Evolutionary conservation across 2,797 vertebrate species (phyloP).

Genomic region (Sebastes hopkinsi): DNA sequence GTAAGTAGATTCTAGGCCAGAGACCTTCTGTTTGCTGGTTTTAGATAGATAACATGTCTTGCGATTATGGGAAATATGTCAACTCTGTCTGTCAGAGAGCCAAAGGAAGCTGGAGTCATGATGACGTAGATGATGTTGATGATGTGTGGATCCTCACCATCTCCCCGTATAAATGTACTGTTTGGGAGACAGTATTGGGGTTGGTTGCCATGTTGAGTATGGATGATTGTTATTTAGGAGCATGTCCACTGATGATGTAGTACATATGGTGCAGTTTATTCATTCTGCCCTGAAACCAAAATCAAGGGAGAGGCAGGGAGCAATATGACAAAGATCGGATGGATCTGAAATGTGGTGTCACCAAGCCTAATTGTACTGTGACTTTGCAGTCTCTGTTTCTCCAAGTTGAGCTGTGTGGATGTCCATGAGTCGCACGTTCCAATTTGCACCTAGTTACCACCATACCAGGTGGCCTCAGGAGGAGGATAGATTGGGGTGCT

Average conservation of each 20-base stretch:
- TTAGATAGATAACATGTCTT: too few relatives aligned
- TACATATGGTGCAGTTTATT: neutral
- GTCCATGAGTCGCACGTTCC: constrained; percentile 59
- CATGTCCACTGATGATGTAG: neutral
- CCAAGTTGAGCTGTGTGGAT: constrained; percentile 7
- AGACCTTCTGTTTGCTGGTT: neutral
- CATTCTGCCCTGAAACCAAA: neutral
- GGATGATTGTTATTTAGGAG: neutral
- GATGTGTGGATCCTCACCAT: neutral
- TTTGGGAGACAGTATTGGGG: neutral
- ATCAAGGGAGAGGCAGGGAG: neutral
- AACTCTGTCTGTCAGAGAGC: neutral
- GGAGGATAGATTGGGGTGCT: constrained; percentile 77
- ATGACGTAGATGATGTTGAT: neutral
- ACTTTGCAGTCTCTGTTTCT: constrained; percentile 1
- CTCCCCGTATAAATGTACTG: neutral
- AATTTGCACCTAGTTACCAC: constrained; percentile 71
- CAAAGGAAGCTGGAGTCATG: neutral
- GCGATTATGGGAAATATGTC: neutral
- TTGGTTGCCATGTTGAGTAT: neutral
- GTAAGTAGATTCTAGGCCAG: neutral
- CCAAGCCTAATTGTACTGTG: neutral
- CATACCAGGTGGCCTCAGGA: constrained; percentile 67
- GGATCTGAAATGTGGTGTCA: neutral
- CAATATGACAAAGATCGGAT: neutral